These are phyloP conservation scores for Aphelinus certus DNA, from an alignment of 1,140 invertebrate genomes.

Conservation along the genomic window DNA sequence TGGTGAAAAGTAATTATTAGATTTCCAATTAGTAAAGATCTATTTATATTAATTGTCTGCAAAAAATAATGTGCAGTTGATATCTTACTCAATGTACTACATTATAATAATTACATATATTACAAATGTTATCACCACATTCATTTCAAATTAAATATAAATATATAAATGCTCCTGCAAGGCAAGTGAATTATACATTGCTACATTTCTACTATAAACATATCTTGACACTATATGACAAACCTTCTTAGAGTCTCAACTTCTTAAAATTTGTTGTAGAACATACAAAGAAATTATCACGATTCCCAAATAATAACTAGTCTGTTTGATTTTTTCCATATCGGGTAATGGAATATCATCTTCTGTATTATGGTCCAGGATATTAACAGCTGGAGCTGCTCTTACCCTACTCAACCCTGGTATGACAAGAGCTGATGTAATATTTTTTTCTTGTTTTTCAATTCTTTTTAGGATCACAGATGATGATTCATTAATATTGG, in stretches of 20 bases:
- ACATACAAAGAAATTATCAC: slow-evolving; percentile 35
- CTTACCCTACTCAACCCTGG: slow-evolving; percentile 20
- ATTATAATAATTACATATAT: slow-evolving; percentile 22
- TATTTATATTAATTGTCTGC: slow-evolving; percentile 5
- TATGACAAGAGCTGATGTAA: slow-evolving; percentile 25
- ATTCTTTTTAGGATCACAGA: slow-evolving; percentile 30
- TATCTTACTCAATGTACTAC: slow-evolving; percentile 8
- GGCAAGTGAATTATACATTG: slow-evolving; percentile 9
- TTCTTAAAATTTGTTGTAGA: slow-evolving; percentile 41
- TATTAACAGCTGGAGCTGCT: not conserved
- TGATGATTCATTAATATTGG: slow-evolving; percentile 41
- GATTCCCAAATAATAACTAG: slow-evolving; percentile 37
- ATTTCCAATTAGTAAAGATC: slow-evolving; percentile 1
- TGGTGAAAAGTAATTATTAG: not conserved
- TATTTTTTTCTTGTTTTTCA: slow-evolving; percentile 34
- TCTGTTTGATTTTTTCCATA: slow-evolving; percentile 37
- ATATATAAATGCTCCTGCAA: slow-evolving; percentile 18
- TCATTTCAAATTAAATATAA: not conserved
- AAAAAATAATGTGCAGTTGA: not conserved
- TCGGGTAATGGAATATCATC: slow-evolving; percentile 32
- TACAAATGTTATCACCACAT: slow-evolving; percentile 17
- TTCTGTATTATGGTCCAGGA: slow-evolving; percentile 12
- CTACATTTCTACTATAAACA: slow-evolving; percentile 4
- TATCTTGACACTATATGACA: not conserved
- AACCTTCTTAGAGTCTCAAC: slow-evolving; percentile 7